Base-by-base conservation (phyloP, 2,888 invertebrate genomes). In the Cosmopolites sordidus region DNA sequence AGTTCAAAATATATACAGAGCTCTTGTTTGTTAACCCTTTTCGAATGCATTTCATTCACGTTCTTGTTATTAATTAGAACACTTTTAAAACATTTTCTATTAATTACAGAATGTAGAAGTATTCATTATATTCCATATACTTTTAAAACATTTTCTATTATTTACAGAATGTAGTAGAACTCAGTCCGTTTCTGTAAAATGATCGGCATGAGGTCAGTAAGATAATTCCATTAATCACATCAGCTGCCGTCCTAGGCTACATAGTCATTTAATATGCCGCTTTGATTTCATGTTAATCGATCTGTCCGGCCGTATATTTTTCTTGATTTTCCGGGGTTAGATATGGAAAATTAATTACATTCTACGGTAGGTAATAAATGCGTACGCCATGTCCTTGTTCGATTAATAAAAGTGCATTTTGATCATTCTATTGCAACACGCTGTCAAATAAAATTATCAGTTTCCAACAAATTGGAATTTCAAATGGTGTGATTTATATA, bases 271-370 rank as follows among this genome's bases (percentile, higher is more conserved):
- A 42, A 22, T 22, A 42, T 42, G 22, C 42, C 42, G 33, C 15
- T 33, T 44, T 30, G 30, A 44, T 44, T 44, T 33, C 12, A 44
- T 33, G 30, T 16, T 44, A 44, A 44, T 44, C 44, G 33, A 44
- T 44, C 12, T 33, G 1, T n/a, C 33, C n/a, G 11, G n/a, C n/a
- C 9, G 16, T 16, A 16, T 29, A 16, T 44, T 30, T 44, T 30
- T 16, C 8, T 30, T 5, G 16, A 33, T 22, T 46, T 46, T 39
- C 46, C 39, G 46, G 46, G 46, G 18, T 38, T 17, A 37, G 18
- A 45, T 45, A 33, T 33, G 33, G 33, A 33, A 33, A 33, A 33
- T 33, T 33, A 33, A 33, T 33, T 33, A 33, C 33, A n/a, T 33
- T 33, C 33, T n/a, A 27, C 33, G n/a, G 33, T 33, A 33, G 33